These are phyloP conservation scores for Paracyclopina nana DNA, from an alignment of 1,140 invertebrate species.

Conservation along the genomic window DNA sequence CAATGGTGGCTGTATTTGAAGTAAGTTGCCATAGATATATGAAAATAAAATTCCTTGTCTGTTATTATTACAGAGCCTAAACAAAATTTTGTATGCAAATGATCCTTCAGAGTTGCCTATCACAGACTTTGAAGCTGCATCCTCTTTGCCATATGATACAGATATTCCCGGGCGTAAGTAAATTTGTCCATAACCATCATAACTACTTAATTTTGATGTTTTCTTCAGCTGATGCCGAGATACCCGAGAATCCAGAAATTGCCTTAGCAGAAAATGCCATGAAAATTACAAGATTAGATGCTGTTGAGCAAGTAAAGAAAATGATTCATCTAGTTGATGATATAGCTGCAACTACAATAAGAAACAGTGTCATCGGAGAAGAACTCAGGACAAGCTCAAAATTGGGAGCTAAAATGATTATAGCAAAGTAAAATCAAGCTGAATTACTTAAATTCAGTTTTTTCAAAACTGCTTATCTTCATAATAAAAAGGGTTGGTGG, in stretches of 20 bases:
- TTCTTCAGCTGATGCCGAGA: slow-evolving; percentile 11
- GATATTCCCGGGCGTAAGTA: slow-evolving; percentile 4
- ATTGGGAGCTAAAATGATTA: slow-evolving; percentile 5
- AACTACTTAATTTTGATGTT: not conserved
- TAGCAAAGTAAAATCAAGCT: slow-evolving; percentile 3
- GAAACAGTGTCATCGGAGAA: not conserved
- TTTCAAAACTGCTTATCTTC: not conserved
- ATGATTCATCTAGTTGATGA: slow-evolving; percentile 4
- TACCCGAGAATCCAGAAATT: slow-evolving; percentile 4
- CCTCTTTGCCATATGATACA: slow-evolving; percentile 13
- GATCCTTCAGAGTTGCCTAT: slow-evolving; percentile 4
- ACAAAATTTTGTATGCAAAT: slow-evolving; percentile 4
- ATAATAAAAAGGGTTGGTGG: slow-evolving; percentile 1
- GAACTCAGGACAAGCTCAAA: not conserved
- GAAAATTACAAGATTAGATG: not conserved
- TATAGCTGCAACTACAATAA: not conserved
- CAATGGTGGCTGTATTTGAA: not conserved
- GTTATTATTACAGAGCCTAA: slow-evolving; percentile 9
- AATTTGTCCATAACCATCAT: not conserved
- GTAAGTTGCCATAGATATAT: not conserved
- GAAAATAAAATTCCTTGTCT: not conserved
- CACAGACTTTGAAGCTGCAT: not conserved
- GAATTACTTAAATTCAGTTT: not conserved
- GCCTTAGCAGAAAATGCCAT: slow-evolving; percentile 4
- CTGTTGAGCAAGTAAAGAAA: slow-evolving; percentile 2